phyloP scores from a whole-genome alignment of 2,113 vertebrate species.

The Garra rufa region DNA sequence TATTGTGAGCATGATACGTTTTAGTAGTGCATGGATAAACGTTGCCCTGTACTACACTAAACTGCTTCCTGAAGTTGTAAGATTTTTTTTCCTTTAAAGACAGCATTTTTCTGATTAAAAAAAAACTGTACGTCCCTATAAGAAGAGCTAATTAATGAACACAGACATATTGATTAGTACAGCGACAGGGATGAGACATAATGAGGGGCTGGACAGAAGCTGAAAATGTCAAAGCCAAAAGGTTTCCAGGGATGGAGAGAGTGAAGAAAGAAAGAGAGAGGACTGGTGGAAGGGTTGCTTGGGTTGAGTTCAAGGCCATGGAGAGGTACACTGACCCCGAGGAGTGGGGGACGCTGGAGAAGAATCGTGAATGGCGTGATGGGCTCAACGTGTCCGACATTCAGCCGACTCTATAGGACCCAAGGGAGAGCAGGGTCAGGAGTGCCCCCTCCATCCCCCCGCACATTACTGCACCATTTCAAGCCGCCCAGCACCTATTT shows the following conservation, averaged over 20 bases:
- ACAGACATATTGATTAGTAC: conserved; percentile 48
- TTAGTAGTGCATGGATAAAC: background rate
- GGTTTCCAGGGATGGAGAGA: background rate
- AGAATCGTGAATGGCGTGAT: conserved; percentile 66
- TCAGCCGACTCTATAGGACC: conserved; percentile 63
- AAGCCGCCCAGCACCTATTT: conserved; percentile 82
- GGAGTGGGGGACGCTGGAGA: conserved; percentile 26
- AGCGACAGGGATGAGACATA: conserved; percentile 23
- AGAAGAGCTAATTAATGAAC: conserved; percentile 44
- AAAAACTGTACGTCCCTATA: conserved; percentile 3
- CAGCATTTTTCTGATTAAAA: background rate
- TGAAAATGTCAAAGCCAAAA: conserved; percentile 52
- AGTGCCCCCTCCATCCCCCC: conserved; percentile 61
- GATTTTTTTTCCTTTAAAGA: background rate
- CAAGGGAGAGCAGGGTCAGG: conserved; percentile 74
- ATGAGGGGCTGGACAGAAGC: conserved; percentile 43
- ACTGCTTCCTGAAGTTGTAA: background rate
- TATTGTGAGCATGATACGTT: background rate
- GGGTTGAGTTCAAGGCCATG: conserved; percentile 69
- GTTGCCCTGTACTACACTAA: background rate
- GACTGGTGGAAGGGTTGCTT: conserved; percentile 35
- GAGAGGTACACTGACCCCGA: conserved; percentile 58
- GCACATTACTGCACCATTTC: conserved; percentile 79
- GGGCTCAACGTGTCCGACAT: conserved; percentile 39
- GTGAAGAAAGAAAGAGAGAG: conserved; percentile 1